Conservation (phyloP, 2,888 invertebrate species). For the Heliconius charithonia region DNA sequence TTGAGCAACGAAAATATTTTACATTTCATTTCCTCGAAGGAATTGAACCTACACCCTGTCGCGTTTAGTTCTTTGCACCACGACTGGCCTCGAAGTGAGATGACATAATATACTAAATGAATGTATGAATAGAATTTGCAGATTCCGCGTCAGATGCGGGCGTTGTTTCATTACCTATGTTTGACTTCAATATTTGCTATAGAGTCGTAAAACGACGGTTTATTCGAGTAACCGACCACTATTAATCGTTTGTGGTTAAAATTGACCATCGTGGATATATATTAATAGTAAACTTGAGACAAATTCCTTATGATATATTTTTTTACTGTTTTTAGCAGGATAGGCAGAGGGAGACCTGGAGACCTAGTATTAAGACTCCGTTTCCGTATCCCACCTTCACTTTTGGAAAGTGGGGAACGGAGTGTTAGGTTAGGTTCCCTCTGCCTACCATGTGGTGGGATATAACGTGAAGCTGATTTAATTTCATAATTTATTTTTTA, state of each 20-base stretch:
- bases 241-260: constrained; percentile 38
- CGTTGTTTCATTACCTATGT: constrained; percentile 48
- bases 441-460: too few relatives aligned
- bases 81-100: constrained; percentile 41
- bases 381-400: too few relatives aligned
- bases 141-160: constrained; percentile 59
- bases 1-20: too few relatives aligned
- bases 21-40: too few relatives aligned
- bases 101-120: constrained; percentile 45
- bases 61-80: too few relatives aligned
- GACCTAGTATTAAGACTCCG: too few relatives aligned
- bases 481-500: too few relatives aligned
- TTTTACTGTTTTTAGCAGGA: not conserved
- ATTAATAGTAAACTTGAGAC: not conserved
- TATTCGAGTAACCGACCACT: constrained; percentile 18
- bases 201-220: constrained; percentile 52
- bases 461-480: too few relatives aligned
- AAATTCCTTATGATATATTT: not conserved
- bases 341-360: too few relatives aligned
- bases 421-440: too few relatives aligned
- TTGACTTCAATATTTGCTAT: constrained; percentile 48
- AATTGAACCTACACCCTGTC: too few relatives aligned
- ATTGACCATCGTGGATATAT: constrained; percentile 9
- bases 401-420: too few relatives aligned
- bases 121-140: constrained; percentile 27